phyloP scores from a whole-genome alignment of 2,797 vertebrate genomes.

The Paguma larvata region DNA sequence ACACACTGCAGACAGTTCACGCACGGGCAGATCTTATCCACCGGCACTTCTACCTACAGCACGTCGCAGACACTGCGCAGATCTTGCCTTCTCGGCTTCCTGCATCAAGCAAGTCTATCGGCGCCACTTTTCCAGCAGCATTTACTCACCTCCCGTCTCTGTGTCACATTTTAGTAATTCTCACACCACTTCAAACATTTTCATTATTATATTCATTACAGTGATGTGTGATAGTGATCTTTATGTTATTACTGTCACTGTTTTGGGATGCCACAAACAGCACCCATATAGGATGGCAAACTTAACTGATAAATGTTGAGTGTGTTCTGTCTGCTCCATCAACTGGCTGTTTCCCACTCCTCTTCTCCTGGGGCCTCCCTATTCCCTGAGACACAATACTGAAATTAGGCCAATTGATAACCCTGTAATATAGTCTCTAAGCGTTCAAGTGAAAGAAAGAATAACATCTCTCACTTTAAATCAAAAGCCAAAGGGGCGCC shows the following conservation, averaged over 20 bases:
- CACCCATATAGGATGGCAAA: background rate
- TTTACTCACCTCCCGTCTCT: background rate
- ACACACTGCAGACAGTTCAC: background rate
- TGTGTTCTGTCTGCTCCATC: background rate
- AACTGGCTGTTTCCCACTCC: background rate
- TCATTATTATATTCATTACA: background rate
- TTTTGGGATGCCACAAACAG: background rate
- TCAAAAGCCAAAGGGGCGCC: background rate
- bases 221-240: background rate
- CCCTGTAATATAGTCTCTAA: background rate
- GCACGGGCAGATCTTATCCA: background rate
- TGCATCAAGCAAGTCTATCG: background rate
- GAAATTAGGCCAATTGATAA: background rate
- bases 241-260: background rate
- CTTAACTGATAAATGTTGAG: background rate
- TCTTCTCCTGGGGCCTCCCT: background rate
- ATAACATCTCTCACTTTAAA: background rate
- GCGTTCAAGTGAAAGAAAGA: background rate
- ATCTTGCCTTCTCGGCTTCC: background rate
- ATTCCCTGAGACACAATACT: background rate
- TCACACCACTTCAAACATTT: background rate
- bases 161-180: background rate
- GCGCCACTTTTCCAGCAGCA: background rate
- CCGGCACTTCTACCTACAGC: background rate
- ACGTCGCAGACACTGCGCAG: no score